Conservation (phyloP, 92 coral and sea anemone genomes). For the Isaurus tuberculatus region DNA sequence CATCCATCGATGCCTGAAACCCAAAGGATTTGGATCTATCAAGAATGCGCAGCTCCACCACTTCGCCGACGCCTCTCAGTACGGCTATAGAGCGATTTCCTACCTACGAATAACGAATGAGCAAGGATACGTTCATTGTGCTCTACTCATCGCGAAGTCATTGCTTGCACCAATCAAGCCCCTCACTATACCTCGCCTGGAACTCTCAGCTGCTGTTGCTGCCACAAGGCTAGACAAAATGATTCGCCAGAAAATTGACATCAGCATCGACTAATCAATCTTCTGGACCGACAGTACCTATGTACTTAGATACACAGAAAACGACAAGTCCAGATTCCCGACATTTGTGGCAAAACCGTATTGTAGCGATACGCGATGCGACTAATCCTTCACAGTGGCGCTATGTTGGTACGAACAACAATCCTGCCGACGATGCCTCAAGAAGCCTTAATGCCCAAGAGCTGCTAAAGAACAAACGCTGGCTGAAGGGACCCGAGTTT, state of each 20-base stretch:
- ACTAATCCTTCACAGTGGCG: conserved; percentile 41
- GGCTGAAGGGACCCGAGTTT: conserved; percentile 47
- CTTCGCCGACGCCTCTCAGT: conserved; percentile 44
- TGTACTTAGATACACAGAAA: background rate
- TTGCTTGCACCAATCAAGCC: conserved; percentile 13
- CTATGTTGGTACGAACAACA: conserved; percentile 23
- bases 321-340: conserved; percentile 1
- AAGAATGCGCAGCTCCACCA: conserved; percentile 25
- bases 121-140: conserved; percentile 4
- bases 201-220: conserved; percentile 25
- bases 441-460: conserved; percentile 31
- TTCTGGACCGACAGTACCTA: conserved; percentile 3
- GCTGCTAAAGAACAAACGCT: conserved; percentile 14
- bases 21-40: background rate
- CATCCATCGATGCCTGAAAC: conserved; percentile 18
- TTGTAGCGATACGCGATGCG: background rate
- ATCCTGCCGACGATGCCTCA: conserved; percentile 48
- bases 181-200: conserved; percentile 1
- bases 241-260: background rate
- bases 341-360: conserved; percentile 8
- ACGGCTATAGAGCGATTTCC: conserved; percentile 27
- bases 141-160: conserved; percentile 5
- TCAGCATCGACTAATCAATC: background rate
- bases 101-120: conserved; percentile 21
- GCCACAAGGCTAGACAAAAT: background rate